phyloP scores from a whole-genome alignment of 2,797 vertebrate species.

The Tauraco hartlaubi region DNA sequence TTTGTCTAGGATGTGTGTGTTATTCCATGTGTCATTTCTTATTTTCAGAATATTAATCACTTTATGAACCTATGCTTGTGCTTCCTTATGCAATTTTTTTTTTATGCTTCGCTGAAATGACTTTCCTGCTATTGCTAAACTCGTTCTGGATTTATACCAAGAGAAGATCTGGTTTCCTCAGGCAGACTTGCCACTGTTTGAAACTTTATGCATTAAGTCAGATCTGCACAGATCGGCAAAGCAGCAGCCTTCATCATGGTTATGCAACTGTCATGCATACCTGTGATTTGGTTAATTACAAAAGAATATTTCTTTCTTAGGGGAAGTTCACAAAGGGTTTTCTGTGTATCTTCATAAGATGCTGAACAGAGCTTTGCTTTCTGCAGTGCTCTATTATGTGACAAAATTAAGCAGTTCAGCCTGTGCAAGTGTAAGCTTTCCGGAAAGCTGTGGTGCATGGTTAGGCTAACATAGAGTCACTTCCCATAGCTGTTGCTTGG shows the following conservation, averaged over 20 bases:
- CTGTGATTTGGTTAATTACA: neutral
- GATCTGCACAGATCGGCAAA: neutral
- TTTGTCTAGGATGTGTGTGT: neutral
- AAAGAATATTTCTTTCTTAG: neutral
- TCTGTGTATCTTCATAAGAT: neutral
- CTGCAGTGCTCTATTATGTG: neutral
- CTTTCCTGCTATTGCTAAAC: neutral
- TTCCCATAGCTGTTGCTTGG: neutral
- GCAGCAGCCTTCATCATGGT: neutral
- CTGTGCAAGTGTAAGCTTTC: neutral
- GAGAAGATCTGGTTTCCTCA: conserved; percentile 6
- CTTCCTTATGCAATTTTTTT: neutral
- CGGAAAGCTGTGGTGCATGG: neutral
- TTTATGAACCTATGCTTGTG: neutral
- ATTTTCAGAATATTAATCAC: neutral
- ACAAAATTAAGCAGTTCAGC: neutral
- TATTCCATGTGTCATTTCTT: neutral
- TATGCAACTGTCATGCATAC: neutral
- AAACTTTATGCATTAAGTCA: neutral
- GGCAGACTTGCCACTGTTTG: neutral
- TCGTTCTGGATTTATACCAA: neutral
- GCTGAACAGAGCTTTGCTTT: neutral
- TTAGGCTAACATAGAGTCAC: neutral
- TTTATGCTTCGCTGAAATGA: neutral
- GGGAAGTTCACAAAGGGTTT: neutral